These are phyloP conservation scores for Lepus americanus DNA, from an alignment of 2,113 vertebrate genomes.

Conservation along the genomic window DNA sequence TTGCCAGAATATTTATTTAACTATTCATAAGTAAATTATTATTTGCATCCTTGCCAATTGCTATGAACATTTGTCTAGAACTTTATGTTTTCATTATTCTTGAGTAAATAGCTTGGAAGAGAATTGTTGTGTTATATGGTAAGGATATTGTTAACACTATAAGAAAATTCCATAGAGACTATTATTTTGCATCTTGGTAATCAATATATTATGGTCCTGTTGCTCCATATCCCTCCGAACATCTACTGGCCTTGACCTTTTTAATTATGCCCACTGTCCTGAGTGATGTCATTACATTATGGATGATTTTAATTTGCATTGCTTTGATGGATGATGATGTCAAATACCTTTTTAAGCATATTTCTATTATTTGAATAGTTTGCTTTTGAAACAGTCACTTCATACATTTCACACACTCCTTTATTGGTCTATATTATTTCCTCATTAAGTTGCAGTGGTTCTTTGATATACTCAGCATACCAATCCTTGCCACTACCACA, in stretches of 20 bases:
- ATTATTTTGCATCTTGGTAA: too few species aligned
- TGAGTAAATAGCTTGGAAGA: too few species aligned
- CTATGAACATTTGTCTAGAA: background rate
- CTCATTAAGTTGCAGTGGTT: background rate
- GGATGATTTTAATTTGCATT: background rate
- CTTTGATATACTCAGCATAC: background rate
- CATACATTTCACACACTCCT: background rate
- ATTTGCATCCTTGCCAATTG: background rate
- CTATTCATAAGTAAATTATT: background rate
- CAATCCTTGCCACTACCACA: background rate
- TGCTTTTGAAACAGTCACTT: background rate
- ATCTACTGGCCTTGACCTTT: background rate
- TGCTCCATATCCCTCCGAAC: background rate
- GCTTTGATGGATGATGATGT: background rate
- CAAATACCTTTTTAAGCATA: too few species aligned
- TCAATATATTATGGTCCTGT: background rate
- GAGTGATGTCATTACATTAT: too few species aligned
- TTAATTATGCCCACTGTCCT: background rate
- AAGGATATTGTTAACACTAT: background rate
- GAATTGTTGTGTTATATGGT: background rate
- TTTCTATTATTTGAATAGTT: background rate
- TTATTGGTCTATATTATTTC: background rate
- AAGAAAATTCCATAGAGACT: background rate
- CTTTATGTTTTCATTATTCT: too few species aligned
- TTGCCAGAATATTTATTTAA: background rate